Base-by-base conservation (phyloP, 1,140 invertebrate genomes). In the Berghia stephanieae region DNA sequence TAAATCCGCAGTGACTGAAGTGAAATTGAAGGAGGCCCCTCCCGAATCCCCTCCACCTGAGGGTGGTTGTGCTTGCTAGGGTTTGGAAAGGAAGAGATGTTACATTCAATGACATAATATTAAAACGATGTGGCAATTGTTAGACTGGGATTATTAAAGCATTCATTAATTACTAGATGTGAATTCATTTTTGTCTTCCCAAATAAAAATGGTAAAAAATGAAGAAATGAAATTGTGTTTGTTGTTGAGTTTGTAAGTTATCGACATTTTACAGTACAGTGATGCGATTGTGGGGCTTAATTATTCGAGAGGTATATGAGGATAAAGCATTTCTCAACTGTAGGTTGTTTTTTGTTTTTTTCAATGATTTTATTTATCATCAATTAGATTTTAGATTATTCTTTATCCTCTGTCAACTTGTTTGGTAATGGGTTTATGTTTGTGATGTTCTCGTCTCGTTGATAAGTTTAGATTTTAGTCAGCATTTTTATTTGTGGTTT, bases 1-100 rank as follows among this genome's bases (percentile, higher is more conserved):
- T 90, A 85, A 85, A 90, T 90, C 57, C 79, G 90, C 92, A 97
- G 95, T 98, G 96, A 96, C 97, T 93, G 97, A 98, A 93, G 96
- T 98, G 90, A 95, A 97, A 89, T 93, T 98, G 88, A 96, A 97
- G 92, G 96, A 98, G 88, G 95, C 96, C 86, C 95, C 96, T 82
- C 94, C 94, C 84, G 96, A 98, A 92, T 93, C 92, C 85, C 94
- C 94, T 92, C 78, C 87, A 75, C 94, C 95, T 84, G 95, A 97
- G 90, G 94, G 94, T 87, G 94, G 94, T 88, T 98, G 96, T 93
- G 93, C 95, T 90, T 97, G 96, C 91, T 97, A 93, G 93, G 81
- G 80, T 67, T 70, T 68, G 69, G 66, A 31, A 27, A 72, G 46
- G 40, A 78, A 43, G 49, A 73, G 72, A 31, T 75, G 52, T 27